Conservation (phyloP, 2,888 invertebrate species). For the Microplitis deprimator region DNA sequence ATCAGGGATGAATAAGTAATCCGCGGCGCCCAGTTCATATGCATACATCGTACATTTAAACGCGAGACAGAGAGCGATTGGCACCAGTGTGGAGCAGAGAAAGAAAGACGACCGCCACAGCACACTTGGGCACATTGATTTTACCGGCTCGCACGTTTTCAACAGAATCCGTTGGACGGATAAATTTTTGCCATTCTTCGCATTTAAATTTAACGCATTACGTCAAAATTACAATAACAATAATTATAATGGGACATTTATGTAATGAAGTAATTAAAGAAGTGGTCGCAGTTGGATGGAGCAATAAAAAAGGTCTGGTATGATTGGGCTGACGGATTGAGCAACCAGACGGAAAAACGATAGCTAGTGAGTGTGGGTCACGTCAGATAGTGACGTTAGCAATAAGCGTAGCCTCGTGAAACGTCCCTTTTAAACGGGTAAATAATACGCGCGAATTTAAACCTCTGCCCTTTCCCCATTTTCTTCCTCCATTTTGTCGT, state of each 20-base stretch:
- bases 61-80: too few species aligned
- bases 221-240: too few species aligned
- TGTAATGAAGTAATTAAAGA: too few species aligned
- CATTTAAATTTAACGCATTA: neutral
- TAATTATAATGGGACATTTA: too few species aligned
- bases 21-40: neutral
- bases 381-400: neutral
- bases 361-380: too few species aligned
- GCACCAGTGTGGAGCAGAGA: neutral
- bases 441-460: slow-evolving; percentile 30
- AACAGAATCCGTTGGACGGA: slow-evolving; percentile 45
- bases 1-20: neutral
- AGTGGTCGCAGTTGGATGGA: too few species aligned
- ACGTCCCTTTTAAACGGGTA: slow-evolving; percentile 28
- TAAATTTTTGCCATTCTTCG: neutral
- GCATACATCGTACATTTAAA: too few species aligned
- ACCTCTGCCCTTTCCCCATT: slow-evolving; percentile 33
- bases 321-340: too few species aligned
- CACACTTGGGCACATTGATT: slow-evolving; percentile 71
- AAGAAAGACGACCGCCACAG: slow-evolving; percentile 46
- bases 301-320: too few species aligned
- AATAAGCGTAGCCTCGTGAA: neutral
- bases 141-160: slow-evolving; percentile 64
- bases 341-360: too few species aligned
- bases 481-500: slow-evolving; percentile 66